Base-by-base conservation (phyloP, 2,113 vertebrate species). In the Maccullochella peelii region DNA sequence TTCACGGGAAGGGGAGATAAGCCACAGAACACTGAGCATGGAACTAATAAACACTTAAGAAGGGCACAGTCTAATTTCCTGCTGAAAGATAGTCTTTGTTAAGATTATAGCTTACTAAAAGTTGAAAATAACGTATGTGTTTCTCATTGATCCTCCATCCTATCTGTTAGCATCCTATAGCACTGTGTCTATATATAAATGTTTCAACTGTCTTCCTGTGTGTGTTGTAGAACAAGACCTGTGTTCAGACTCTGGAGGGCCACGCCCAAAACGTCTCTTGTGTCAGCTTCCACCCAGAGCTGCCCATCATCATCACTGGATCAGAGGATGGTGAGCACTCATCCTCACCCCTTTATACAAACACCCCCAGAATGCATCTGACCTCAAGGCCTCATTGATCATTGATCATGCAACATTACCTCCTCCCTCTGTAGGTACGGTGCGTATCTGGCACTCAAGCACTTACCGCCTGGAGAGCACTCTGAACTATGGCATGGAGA, bases 211-310 rank as follows among this genome's bases (percentile, higher is more conserved):
- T 68, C 8, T 11, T 49, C 2, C 2, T 52, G 1, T 80, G 7
- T 87, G 14, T 68, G 55, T 70, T 86, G 14, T 63, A 99, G 98
- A 99, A 99, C 86, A 99, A 99, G 92, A 99, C 98, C 0, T 99
- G 98, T 84, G 98, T 99, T 2, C 98, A 99, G 79, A 99, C 98
- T 0, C 93, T 99, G 77, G 98, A 99, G 87, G 98, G 98, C 20
- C 98, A 99, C 0, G 98, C 98, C 75, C 98, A 99, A 79, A 99
- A 99, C 0, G 98, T 99, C 77, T 99, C 98, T 0, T 99, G 98
- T 80, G 98, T 99, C 78, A 99, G 97, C 93, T 99, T 99, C 88
- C 98, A 99, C 73, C 98, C 98, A 0, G 98, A 99, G 89, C 90
- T 99, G 85, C 98, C 98, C 5, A 99, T 99, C 90, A 98, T 99